phyloP scores from a whole-genome alignment of 2,113 vertebrate species.

The Solenodon paradoxus region DNA sequence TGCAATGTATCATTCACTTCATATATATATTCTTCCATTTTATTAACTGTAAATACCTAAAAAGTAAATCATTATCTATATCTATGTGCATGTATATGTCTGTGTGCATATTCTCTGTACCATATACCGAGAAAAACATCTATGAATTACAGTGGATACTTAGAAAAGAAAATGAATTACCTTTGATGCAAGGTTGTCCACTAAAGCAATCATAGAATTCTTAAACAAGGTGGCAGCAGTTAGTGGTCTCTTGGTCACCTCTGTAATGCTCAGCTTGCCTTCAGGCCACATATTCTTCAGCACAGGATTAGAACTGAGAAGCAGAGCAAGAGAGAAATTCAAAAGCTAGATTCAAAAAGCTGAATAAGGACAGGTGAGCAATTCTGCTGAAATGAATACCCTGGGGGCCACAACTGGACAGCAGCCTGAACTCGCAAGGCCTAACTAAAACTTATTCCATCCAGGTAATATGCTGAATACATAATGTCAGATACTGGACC shows the following conservation, averaged over 20 bases:
- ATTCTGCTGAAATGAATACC: neutral
- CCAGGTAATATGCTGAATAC: neutral
- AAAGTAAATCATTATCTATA: constrained; percentile 1
- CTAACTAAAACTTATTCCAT: neutral
- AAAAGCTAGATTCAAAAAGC: neutral
- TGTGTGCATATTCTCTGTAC: neutral
- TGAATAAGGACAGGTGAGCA: neutral
- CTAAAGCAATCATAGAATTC: constrained; percentile 97
- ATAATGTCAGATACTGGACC: neutral
- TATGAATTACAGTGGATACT: neutral
- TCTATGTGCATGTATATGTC: neutral
- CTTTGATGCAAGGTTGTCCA: constrained; percentile 97
- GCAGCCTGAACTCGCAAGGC: neutral
- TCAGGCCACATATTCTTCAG: constrained; percentile 98
- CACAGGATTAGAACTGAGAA: constrained; percentile 91
- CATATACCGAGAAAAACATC: neutral
- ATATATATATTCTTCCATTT: neutral
- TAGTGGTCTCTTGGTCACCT: constrained; percentile 96
- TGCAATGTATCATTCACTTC: neutral
- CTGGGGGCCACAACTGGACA: neutral
- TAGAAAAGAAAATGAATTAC: constrained; percentile 78
- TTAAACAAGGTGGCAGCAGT: constrained; percentile 97
- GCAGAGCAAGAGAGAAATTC: constrained; percentile 44
- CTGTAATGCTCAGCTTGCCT: constrained; percentile 97
- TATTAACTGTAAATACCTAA: neutral